Evolutionary conservation across 2,797 vertebrate genomes (phyloP), one percentile per base, ranked within the genome.

Genomic region (Novumbra hubbsi): DNA sequence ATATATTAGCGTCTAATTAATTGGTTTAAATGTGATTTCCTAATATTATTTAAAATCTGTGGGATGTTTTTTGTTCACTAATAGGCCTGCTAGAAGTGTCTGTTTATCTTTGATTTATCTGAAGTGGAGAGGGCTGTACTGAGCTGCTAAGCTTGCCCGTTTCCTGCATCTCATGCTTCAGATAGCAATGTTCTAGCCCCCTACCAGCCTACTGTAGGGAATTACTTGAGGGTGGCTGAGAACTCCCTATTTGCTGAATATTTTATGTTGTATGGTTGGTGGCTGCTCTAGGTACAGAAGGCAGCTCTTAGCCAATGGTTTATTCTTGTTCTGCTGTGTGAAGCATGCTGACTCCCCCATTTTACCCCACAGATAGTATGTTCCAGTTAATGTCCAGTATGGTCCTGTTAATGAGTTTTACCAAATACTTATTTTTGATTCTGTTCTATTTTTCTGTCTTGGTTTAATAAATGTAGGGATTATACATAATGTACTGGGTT

Each of bases 251-350:
- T n/a, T 73, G 3, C 74, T 86, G 0, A 17, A 76, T 81, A 62
- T 80, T 86, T 80, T 60, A 79, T 79, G 74, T 30, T 68, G 70
- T 65, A 60, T 69, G 6, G n/a, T 21, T 57, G 50, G 19, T 55
- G 16, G 50, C 50, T 55, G n/a, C 55, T 57, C 9, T 3, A 57
- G 21, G 21, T 57, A 45, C 41, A 45, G 41, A 12, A 57, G 8
- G 55, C 24, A 57, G 55, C 55, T 57, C 9, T 11, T 24, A 52
- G 50, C 19, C 6, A n/a, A 91, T 94, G 92, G 91, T 92, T 88
- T 60, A 41, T 67, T 85, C 87, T 87, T 79, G 62, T 84, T 34
- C 81, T 75, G 38, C 80, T 78, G 77, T 89, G 89, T 85, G 19
- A n/a, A 8, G 19, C 6, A 55, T n/a, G 19, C n/a, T 57, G 52